Percentiles rank a stretch among this genome's conserved stretches.
phyloP scores from a whole-genome alignment of 2,113 vertebrate species.

The Cynoglossus semilaevis region DNA sequence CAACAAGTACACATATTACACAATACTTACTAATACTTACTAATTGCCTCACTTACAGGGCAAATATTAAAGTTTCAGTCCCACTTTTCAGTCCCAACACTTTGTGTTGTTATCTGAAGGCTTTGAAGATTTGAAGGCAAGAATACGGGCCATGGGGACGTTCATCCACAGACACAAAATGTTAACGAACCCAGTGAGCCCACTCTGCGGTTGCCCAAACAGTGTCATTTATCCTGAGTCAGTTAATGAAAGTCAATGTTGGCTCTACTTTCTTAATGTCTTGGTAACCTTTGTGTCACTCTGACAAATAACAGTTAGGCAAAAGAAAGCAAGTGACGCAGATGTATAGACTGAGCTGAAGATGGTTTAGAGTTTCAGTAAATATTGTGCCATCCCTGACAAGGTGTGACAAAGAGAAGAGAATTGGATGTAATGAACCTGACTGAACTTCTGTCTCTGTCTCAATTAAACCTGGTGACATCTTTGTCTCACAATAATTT shows the following conservation, averaged over 20 bases:
- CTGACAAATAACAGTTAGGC: slow-evolving; percentile 6
- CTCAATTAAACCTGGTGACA: slow-evolving; percentile 12
- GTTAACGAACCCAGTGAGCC: slow-evolving; percentile 10
- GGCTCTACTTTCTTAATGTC: slow-evolving; percentile 12
- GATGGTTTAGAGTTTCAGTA: neutral
- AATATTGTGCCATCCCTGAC: slow-evolving; percentile 2
- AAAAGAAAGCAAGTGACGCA: slow-evolving; percentile 3
- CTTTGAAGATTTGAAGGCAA: no score
- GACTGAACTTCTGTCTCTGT: neutral
- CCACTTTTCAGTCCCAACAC: no score
- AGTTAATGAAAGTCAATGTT: slow-evolving; percentile 23
- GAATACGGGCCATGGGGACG: neutral
- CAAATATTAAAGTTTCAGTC: no score
- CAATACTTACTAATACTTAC: no score
- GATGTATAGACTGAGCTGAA: neutral
- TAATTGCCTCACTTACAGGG: no score
- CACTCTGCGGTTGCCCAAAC: neutral
- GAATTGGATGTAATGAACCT: neutral
- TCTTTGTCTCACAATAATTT: neutral
- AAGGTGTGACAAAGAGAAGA: neutral
- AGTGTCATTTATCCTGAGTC: slow-evolving; percentile 13
- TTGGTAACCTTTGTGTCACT: slow-evolving; percentile 28
- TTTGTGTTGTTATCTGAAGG: no score
- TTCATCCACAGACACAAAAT: neutral
- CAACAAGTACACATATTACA: no score